Evolutionary conservation across 2,113 vertebrate genomes (phyloP).

Genomic region (Vimba vimba): DNA sequence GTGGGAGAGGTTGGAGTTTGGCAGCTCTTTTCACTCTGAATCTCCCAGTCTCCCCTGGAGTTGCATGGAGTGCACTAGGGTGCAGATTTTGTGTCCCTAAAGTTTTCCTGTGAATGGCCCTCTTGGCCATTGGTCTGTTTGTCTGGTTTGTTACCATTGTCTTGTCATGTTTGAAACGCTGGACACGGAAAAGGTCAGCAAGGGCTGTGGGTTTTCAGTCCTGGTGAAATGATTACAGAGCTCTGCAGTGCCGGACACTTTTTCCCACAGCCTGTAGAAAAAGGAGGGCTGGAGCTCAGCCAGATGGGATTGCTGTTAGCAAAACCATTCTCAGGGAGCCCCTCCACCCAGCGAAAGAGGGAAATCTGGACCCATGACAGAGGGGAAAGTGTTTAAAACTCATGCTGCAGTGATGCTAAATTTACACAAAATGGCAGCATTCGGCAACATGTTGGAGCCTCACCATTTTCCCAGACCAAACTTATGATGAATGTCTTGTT

Average conservation of each 20-base stretch:
- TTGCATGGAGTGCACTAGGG: constrained; percentile 25
- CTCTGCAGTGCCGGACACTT: constrained; percentile 36
- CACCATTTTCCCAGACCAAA: neutral
- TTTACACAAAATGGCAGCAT: constrained; percentile 12
- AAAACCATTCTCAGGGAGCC: constrained; percentile 51
- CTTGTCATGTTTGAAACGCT: constrained; percentile 51
- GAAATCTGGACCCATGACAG: constrained; percentile 36
- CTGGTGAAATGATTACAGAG: constrained; percentile 56
- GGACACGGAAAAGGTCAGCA: constrained; percentile 56
- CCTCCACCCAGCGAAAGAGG: neutral
- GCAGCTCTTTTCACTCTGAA: constrained; percentile 26
- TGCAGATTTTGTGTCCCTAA: constrained; percentile 8
- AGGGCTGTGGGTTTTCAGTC: constrained; percentile 53
- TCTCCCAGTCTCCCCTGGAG: constrained; percentile 38
- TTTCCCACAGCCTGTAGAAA: constrained; percentile 57
- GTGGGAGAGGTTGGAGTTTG: constrained; percentile 35
- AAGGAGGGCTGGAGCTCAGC: constrained; percentile 55
- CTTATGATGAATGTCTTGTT: neutral
- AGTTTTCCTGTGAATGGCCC: constrained; percentile 27
- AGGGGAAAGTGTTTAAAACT: constrained; percentile 17
- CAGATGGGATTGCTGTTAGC: constrained; percentile 55
- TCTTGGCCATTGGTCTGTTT: constrained; percentile 34
- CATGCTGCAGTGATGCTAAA: neutral
- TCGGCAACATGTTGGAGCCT: neutral
- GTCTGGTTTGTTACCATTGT: constrained; percentile 50